A percentile compares a stretch with the other conserved stretches of the same genome.
Conservation (phyloP, 2,888 invertebrate species). For the Drosophila bunnanda region DNA sequence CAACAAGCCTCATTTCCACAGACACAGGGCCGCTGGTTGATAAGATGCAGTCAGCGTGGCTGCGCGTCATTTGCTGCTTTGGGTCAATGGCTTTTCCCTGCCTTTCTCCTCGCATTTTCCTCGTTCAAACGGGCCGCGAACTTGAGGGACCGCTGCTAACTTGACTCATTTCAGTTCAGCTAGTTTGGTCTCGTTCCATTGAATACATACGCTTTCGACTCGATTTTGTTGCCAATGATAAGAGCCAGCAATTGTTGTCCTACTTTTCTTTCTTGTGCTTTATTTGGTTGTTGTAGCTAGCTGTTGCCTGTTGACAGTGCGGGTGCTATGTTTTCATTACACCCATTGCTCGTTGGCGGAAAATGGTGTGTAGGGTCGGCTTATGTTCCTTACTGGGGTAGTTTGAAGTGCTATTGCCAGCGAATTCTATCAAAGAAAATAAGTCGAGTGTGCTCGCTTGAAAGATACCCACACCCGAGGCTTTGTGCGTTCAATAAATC, state of each 20-base stretch:
- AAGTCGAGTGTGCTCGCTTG: not conserved
- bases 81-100: constrained; percentile 67
- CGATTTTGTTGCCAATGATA: constrained; percentile 70
- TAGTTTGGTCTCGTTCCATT: constrained; percentile 44
- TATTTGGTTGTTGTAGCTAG: constrained; percentile 13
- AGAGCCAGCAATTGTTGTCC: constrained; percentile 48
- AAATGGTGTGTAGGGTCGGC: not conserved
- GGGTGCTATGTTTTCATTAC: constrained; percentile 6
- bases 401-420: not conserved
- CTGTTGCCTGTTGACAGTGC: constrained; percentile 38
- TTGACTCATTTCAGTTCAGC: not conserved
- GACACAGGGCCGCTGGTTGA: constrained; percentile 60
- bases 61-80: constrained; percentile 65
- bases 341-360: not conserved
- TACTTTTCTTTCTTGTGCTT: constrained; percentile 17
- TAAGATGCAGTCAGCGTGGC: constrained; percentile 48
- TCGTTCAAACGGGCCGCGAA: not conserved
- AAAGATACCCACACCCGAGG: not conserved
- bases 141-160: constrained; percentile 1
- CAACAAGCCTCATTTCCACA: constrained; percentile 33
- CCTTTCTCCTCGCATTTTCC: not conserved
- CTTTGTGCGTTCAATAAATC: not conserved
- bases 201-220: constrained; percentile 19
- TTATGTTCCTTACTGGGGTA: not conserved
- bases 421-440: too few relatives aligned